Conservation (phyloP, 2,888 invertebrate species). For the Leptinotarsa peninsularis region DNA sequence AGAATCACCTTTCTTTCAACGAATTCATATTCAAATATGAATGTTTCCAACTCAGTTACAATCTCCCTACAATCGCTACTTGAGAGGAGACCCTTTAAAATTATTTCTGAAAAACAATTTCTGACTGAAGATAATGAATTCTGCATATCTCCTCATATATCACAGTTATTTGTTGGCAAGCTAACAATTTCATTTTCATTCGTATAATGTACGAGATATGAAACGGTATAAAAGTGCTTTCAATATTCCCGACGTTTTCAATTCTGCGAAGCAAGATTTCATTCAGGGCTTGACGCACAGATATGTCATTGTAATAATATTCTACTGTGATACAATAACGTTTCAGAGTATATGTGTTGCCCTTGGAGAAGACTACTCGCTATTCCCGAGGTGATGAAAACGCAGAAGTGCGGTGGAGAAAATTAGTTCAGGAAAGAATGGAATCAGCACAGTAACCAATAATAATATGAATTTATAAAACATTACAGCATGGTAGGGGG, state of each 20-base stretch:
- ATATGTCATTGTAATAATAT: constrained; percentile 3
- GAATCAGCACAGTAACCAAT: too few relatives aligned
- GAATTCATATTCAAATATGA: too few relatives aligned
- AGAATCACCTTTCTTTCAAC: too few relatives aligned
- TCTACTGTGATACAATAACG: constrained; percentile 7
- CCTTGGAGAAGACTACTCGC: not conserved
- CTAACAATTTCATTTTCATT: constrained; percentile 3
- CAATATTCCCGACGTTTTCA: not conserved
- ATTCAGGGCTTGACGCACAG: constrained; percentile 5
- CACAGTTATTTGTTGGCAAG: not conserved
- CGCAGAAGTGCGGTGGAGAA: not conserved
- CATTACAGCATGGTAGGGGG: too few relatives aligned
- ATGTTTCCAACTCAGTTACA: too few relatives aligned
- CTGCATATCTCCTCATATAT: not conserved
- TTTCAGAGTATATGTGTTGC: not conserved
- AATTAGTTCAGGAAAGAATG: not conserved
- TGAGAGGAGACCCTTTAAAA: not conserved
- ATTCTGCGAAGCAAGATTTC: not conserved
- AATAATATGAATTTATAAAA: too few relatives aligned
- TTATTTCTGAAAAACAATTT: not conserved
- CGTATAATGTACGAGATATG: not conserved
- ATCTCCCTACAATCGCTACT: too few relatives aligned
- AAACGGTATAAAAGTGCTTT: constrained; percentile 6
- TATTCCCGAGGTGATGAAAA: not conserved
- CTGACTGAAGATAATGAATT: not conserved